Evolutionary conservation across 2,113 vertebrate genomes (phyloP).

Genomic region (Melospiza georgiana): DNA sequence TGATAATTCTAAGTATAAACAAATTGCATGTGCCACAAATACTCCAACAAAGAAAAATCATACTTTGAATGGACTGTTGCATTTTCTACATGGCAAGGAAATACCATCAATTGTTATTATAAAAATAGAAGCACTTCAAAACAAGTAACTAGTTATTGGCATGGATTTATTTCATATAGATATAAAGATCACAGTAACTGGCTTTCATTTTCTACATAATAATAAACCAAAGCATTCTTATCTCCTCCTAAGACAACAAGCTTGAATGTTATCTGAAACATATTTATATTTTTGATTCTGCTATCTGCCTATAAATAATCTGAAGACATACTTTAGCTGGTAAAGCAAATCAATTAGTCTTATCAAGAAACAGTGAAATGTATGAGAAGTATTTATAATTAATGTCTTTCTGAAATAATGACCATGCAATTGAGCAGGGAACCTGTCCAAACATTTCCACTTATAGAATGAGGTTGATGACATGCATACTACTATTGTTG

Average conservation of each 20-base stretch:
- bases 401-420: neutral
- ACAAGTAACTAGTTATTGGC: neutral
- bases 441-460: neutral
- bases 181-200: neutral
- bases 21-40: neutral
- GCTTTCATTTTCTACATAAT: neutral
- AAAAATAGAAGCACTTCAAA: neutral
- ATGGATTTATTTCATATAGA: neutral
- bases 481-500: neutral
- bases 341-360: neutral
- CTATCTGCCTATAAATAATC: neutral
- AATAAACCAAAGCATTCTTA: neutral
- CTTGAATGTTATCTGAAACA: neutral
- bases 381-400: neutral
- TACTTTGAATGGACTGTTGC: neutral
- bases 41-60: neutral
- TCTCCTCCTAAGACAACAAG: neutral
- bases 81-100: neutral
- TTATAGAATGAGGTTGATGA: neutral
- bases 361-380: neutral
- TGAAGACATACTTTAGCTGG: neutral
- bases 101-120: neutral
- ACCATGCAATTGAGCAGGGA: neutral
- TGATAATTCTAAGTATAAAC: neutral
- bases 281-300: neutral